phyloP scores from a whole-genome alignment of 2,113 vertebrate species.

The Campylomormyrus tamandua region DNA sequence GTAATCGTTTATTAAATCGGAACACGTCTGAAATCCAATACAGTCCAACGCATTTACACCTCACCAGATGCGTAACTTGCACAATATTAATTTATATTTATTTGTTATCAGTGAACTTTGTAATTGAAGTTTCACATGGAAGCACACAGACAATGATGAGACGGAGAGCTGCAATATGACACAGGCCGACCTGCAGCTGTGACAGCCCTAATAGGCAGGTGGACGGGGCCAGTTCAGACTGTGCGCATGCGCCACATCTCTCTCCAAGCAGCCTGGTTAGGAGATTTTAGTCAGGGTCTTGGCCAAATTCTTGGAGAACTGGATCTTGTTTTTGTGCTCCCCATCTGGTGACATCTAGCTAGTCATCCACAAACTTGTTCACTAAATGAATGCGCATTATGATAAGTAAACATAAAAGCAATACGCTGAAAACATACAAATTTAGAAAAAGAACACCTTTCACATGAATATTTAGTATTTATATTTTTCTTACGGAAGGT shows the following conservation, averaged over 20 bases:
- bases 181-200: not conserved
- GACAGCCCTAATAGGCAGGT: not conserved
- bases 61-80: not conserved
- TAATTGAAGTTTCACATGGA: not conserved
- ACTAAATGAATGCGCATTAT: constrained; percentile 51
- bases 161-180: not conserved
- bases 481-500: not conserved
- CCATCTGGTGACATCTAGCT: constrained; percentile 85
- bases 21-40: not conserved
- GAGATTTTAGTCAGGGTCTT: constrained; percentile 83
- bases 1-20: not conserved
- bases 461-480: not conserved
- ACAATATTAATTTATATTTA: not conserved
- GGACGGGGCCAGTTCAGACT: not conserved
- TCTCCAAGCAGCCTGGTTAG: constrained; percentile 74
- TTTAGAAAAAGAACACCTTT: not conserved
- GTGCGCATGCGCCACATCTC: constrained; percentile 72
- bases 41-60: not conserved
- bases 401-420: not conserved
- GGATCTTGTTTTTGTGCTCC: constrained; percentile 83
- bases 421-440: not conserved
- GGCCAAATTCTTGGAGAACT: constrained; percentile 86
- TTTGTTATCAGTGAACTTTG: not conserved
- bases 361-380: constrained; percentile 88
- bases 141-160: not conserved